phyloP scores from a whole-genome alignment of 2,888 invertebrate species.

The Chironomus tentans region DNA sequence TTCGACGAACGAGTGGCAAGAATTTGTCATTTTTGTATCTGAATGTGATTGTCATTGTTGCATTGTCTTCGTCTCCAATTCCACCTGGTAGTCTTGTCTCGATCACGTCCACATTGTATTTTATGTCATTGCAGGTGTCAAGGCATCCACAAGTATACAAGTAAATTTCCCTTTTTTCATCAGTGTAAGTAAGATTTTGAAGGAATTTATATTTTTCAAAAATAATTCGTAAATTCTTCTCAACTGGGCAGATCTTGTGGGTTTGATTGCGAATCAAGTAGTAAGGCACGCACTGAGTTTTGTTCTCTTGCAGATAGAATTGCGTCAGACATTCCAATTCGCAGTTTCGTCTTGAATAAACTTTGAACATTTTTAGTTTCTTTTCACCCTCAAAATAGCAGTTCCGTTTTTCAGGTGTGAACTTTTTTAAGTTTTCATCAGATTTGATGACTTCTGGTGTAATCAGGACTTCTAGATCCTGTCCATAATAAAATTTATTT shows the following conservation, averaged over 20 bases:
- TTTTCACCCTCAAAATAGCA: slow-evolving; percentile 33
- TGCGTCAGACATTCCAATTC: slow-evolving; percentile 32
- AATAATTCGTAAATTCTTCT: not conserved
- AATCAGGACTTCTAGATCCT: not conserved
- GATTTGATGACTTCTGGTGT: not conserved
- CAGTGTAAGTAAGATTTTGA: not conserved
- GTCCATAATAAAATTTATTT: not conserved
- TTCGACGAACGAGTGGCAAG: not conserved
- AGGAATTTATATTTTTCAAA: not conserved
- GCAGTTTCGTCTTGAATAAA: too few relatives aligned
- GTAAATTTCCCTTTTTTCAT: not conserved
- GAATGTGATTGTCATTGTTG: not conserved
- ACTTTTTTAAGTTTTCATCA: not conserved
- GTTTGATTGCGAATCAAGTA: not conserved
- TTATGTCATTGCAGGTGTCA: not conserved
- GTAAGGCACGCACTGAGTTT: not conserved
- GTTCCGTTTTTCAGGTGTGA: slow-evolving; percentile 28
- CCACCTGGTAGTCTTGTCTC: not conserved
- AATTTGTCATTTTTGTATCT: not conserved
- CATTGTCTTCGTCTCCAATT: not conserved
- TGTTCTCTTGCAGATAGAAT: not conserved
- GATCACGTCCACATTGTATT: not conserved
- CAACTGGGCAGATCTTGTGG: not conserved
- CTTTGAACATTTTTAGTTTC: slow-evolving; percentile 29
- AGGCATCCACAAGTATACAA: not conserved